Evolutionary conservation across 2,888 invertebrate species (phyloP).

Genomic region (Blera fallax): DNA sequence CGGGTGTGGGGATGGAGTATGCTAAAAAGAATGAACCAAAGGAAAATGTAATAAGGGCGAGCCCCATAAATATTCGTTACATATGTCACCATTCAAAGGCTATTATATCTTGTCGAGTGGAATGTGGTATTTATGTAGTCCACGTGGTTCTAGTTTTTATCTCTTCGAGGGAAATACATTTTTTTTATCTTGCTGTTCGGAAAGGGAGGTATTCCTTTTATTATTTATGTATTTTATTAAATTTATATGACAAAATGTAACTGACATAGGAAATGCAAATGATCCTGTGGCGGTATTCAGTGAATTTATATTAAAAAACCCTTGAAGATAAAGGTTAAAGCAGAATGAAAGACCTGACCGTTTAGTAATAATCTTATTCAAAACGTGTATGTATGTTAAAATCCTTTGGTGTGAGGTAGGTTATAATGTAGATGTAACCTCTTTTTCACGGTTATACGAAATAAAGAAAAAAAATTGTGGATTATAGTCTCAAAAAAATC

Average conservation of each 20-base stretch:
- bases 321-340: background rate
- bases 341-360: too few species aligned
- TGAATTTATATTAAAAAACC: background rate
- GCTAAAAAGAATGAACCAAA: background rate
- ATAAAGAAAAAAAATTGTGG: too few species aligned
- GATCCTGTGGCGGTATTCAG: background rate
- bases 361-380: too few species aligned
- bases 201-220: background rate
- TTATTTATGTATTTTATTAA: constrained; percentile 5
- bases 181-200: background rate
- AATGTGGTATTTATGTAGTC: background rate
- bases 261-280: background rate
- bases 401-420: too few species aligned
- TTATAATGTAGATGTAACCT: too few species aligned
- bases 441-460: too few species aligned
- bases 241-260: background rate
- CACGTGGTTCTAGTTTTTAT: background rate
- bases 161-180: background rate
- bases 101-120: background rate
- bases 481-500: too few species aligned
- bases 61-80: constrained; percentile 6
- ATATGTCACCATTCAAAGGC: background rate
- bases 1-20: too few species aligned
- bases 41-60: background rate
- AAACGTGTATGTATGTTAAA: too few species aligned